Evolutionary conservation across 35 echinoderm and acorn worm genomes (phyloP).

Genomic region (Patiria miniata): DNA sequence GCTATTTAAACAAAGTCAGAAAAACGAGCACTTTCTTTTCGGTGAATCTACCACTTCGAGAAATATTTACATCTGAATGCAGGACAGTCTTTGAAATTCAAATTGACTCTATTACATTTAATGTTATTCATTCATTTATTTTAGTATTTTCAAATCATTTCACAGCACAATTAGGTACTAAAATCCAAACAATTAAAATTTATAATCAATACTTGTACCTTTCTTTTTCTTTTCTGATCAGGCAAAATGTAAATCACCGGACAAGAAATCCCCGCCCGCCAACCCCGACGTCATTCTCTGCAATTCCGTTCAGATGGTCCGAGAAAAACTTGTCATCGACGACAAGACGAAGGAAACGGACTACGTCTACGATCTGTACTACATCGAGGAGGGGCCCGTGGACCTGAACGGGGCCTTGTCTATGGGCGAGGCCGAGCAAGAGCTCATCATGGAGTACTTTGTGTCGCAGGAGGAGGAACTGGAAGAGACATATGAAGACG

Average conservation of each 20-base stretch:
- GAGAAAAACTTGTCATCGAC: slow-evolving; percentile 84
- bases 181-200: no score
- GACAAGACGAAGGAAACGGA: slow-evolving; percentile 62
- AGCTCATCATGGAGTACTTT: slow-evolving; percentile 72
- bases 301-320: slow-evolving; percentile 82
- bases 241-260: background rate
- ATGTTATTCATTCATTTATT: no score
- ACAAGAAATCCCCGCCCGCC: background rate
- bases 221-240: background rate
- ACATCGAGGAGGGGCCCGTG: slow-evolving; percentile 67
- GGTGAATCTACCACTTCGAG: no score
- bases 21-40: no score
- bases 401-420: slow-evolving; percentile 48
- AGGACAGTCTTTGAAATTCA: no score
- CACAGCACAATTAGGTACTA: no score
- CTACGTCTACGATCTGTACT: slow-evolving; percentile 96
- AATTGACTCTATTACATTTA: no score
- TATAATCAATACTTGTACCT: no score
- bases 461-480: slow-evolving; percentile 17
- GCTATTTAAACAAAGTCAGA: no score
- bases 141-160: no score
- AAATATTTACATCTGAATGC: no score
- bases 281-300: slow-evolving; percentile 76
- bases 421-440: slow-evolving; percentile 35
- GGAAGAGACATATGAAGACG: slow-evolving; percentile 57